A percentile compares a stretch with the other conserved stretches of the same genome.
Conservation (phyloP, 2,888 invertebrate genomes). For the Esperia sulphurella region DNA sequence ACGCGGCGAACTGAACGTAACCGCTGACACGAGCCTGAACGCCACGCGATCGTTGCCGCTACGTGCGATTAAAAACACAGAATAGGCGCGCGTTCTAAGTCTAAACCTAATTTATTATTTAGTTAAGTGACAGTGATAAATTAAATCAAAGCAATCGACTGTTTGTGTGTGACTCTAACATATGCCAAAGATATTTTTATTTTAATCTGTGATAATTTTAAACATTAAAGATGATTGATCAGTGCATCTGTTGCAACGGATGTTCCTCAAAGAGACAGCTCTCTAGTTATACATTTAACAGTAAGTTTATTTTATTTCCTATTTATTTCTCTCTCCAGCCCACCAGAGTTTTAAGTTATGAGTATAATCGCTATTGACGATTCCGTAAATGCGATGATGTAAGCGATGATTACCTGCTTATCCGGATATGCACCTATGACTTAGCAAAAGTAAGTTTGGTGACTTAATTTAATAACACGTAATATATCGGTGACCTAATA, state of each 20-base stretch:
- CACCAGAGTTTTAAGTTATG: not conserved
- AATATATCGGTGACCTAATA: conserved; percentile 1
- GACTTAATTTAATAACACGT: conserved; percentile 6
- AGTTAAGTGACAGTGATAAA: conserved; percentile 44
- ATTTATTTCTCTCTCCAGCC: too few species aligned
- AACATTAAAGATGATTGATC: conserved; percentile 45
- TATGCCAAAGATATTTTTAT: conserved; percentile 28
- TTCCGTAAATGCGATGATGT: not conserved
- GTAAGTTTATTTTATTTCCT: not conserved
- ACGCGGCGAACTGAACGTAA: conserved; percentile 68
- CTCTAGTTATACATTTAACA: conserved; percentile 24
- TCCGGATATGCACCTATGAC: not conserved
- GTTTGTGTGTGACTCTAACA: conserved; percentile 20
- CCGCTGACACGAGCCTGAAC: conserved; percentile 50
- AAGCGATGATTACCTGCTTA: not conserved
- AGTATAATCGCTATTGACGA: too few species aligned
- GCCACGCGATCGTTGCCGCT: conserved; percentile 10
- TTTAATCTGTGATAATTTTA: conserved; percentile 56
- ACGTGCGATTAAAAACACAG: conserved; percentile 9
- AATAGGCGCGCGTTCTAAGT: conserved; percentile 16
- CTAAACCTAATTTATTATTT: conserved; percentile 5
- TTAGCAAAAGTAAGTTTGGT: not conserved
- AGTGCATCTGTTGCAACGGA: conserved; percentile 47
- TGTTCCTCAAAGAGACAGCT: conserved; percentile 43
- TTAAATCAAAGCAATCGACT: conserved; percentile 14